Conservation (phyloP, 1,140 invertebrate genomes). For the Pachypeltis micranthus region DNA sequence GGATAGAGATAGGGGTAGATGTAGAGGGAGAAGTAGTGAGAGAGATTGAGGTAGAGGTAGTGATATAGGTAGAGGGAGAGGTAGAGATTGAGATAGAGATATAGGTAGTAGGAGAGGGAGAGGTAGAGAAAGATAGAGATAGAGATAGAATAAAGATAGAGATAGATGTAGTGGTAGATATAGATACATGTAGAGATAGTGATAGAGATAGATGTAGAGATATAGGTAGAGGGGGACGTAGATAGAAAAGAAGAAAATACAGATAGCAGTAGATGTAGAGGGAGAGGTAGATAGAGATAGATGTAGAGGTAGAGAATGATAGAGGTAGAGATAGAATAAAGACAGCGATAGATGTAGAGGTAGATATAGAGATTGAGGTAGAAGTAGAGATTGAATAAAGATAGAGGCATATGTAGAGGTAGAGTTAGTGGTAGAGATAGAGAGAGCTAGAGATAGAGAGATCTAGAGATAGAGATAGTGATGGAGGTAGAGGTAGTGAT, state of each 20-base stretch:
- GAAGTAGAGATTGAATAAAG: background rate
- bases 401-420: background rate
- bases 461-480: constrained; percentile 11
- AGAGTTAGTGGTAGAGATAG: constrained; percentile 7
- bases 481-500: constrained; percentile 9
- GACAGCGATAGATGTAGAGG: constrained; percentile 1
- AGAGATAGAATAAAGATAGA: constrained; percentile 1
- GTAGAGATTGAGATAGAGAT: constrained; percentile 4
- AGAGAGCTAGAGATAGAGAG: constrained; percentile 10
- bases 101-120: background rate
- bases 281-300: background rate
- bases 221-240: constrained; percentile 6
- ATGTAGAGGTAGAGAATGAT: constrained; percentile 1
- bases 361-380: background rate
- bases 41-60: background rate
- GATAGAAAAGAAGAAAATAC: constrained; percentile 3
- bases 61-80: background rate
- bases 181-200: constrained; percentile 10
- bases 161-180: constrained; percentile 9
- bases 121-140: constrained; percentile 9
- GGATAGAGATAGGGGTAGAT: background rate
- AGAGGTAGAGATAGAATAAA: background rate
- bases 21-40: background rate
- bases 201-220: constrained; percentile 11
- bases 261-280: background rate